Percentiles rank a stretch among this genome's conserved stretches.
phyloP scores from a whole-genome alignment of 2,888 invertebrate genomes.

The Protonemura montana region DNA sequence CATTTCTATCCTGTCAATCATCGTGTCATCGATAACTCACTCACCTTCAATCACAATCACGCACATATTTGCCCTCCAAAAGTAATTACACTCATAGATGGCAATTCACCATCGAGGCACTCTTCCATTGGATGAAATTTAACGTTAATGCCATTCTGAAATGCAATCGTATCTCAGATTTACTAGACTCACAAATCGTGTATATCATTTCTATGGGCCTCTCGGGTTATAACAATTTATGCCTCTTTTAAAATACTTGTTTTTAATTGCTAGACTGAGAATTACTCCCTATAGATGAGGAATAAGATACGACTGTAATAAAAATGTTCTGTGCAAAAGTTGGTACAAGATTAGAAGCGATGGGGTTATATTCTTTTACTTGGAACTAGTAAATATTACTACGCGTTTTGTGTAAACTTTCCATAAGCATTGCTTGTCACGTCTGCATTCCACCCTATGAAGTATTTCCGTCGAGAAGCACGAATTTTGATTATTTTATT shows the following conservation, averaged over 20 bases:
- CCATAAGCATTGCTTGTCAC: neutral
- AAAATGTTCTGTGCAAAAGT: conserved; percentile 52
- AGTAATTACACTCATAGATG: conserved; percentile 28
- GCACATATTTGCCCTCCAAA: conserved; percentile 30
- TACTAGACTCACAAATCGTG: conserved; percentile 33
- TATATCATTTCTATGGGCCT: conserved; percentile 45
- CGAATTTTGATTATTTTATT: conserved; percentile 39
- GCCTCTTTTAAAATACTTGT: conserved; percentile 58
- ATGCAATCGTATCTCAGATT: neutral
- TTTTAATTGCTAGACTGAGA: conserved; percentile 59
- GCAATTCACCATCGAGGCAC: neutral
- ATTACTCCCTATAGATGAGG: conserved; percentile 56
- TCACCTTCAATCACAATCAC: neutral
- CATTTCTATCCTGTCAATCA: conserved; percentile 47
- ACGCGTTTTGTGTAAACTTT: neutral
- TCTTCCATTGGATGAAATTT: neutral
- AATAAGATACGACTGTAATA: conserved; percentile 56
- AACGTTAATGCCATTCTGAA: neutral
- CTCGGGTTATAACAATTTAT: conserved; percentile 56
- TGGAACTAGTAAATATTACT: conserved; percentile 38
- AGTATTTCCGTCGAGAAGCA: conserved; percentile 8
- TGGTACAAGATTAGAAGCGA: conserved; percentile 32
- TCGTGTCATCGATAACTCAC: conserved; percentile 40
- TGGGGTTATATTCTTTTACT: conserved; percentile 26
- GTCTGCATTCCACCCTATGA: neutral